Conservation (phyloP, 1,140 invertebrate species). For the Neuroterus valhalla region DNA sequence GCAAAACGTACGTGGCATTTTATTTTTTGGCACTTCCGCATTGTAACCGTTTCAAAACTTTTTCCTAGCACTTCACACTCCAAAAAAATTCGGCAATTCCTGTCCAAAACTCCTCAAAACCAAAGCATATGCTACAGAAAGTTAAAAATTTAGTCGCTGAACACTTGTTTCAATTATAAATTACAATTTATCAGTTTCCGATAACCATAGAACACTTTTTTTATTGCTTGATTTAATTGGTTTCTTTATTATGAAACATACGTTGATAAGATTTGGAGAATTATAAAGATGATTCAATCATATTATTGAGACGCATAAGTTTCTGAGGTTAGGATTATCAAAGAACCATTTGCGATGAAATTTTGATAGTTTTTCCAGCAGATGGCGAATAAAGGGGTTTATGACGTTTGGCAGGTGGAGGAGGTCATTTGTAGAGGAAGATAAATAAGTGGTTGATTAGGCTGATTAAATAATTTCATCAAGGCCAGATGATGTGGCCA, state of each 20-base stretch:
- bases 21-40: not conserved
- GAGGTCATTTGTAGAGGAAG: not conserved
- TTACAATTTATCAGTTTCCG: not conserved
- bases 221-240: not conserved
- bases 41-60: not conserved
- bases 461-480: conserved; percentile 56
- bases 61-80: not conserved
- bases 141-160: too few relatives aligned
- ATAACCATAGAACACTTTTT: not conserved
- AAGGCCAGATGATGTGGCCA: conserved; percentile 64
- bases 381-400: not conserved
- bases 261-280: not conserved
- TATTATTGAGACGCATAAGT: too few relatives aligned
- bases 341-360: conserved; percentile 33
- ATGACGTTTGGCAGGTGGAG: not conserved
- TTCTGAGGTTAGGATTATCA: not conserved
- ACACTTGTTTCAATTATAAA: not conserved
- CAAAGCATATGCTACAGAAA: not conserved
- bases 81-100: not conserved
- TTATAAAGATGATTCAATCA: too few relatives aligned
- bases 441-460: conserved; percentile 42
- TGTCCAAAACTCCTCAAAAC: not conserved
- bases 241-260: not conserved
- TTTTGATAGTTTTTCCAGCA: conserved; percentile 27
- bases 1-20: not conserved